Evolutionary conservation across 2,113 vertebrate species (phyloP).

Genomic region (Tachycineta bicolor): DNA sequence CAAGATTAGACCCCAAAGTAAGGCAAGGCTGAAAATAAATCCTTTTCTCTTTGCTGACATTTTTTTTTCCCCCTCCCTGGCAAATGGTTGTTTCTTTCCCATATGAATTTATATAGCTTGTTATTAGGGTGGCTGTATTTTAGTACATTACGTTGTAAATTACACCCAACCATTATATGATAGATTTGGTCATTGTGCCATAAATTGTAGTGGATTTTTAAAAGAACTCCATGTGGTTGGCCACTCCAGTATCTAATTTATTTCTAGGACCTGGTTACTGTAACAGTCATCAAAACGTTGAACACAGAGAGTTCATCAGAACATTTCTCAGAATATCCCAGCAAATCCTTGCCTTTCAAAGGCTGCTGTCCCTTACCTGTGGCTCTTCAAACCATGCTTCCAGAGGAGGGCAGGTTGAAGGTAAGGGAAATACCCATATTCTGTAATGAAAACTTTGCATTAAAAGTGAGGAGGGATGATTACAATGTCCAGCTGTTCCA

Average conservation of each 20-base stretch:
- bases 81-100: background rate
- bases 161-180: background rate
- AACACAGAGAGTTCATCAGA: background rate
- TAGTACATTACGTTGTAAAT: background rate
- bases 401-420: background rate
- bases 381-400: background rate
- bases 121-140: background rate
- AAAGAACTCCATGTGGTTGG: background rate
- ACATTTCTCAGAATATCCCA: background rate
- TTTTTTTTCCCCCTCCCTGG: background rate
- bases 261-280: background rate
- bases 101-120: background rate
- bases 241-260: background rate
- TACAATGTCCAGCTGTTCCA: background rate
- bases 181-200: background rate
- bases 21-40: background rate
- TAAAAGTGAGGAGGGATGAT: background rate
- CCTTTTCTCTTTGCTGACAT: background rate
- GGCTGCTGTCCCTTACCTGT: background rate
- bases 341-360: background rate
- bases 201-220: slow-evolving; percentile 3
- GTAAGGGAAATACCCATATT: background rate
- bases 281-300: background rate
- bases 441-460: background rate
- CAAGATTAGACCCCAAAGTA: background rate